Evolutionary conservation across 2,797 vertebrate species (phyloP), one percentile per base, ranked within the genome.

Genomic region (Mormyrus hasselquistii): DNA sequence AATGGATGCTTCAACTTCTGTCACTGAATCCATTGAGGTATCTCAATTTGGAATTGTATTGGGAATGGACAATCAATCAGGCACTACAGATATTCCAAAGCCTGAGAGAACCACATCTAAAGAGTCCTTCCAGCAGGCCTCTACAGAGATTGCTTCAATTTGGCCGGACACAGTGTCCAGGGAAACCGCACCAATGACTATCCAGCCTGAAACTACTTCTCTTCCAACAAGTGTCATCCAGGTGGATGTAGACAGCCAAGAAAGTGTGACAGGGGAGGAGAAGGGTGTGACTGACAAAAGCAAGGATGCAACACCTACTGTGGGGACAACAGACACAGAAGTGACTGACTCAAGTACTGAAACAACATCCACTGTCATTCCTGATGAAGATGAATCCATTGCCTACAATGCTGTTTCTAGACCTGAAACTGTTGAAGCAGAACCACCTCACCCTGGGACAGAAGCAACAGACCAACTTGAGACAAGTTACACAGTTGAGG

Each of bases 181-280:
- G 49, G 55, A 84, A 88, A 52, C 96, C 95, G 93, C 92, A 34
- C 65, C 89, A 85, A 38, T 57, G 83, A 87, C 52, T 19, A 29
- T 49, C 19, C 41, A 59, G 52, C 52, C 89, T 6, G 34, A 47
- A 49, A 57, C 83, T 1, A 29, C 76, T 47, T 69, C 62, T 53
- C 34, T 52, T 52, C 16, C 9, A 8, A 25, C 52, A 82, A 55
- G 47, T 47, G 38, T 59, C 3, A 47, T 4, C 2, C 55, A 50
- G 57, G 1, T 22, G 14, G 57, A 85, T 14, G 85, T 55, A 62
- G 25, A 10, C 41, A 52, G 88, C 22, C 41, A 55, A 8, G 83
- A 86, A n/a, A 73, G 57, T 22, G 52, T 52, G 16, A n/a, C 59
- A 6, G 47, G 10, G 22, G 50, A 87, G 8, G 12, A 44, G 34